Evolutionary conservation across 1,140 invertebrate genomes (phyloP).

Genomic region (Anadara kagoshimensis): DNA sequence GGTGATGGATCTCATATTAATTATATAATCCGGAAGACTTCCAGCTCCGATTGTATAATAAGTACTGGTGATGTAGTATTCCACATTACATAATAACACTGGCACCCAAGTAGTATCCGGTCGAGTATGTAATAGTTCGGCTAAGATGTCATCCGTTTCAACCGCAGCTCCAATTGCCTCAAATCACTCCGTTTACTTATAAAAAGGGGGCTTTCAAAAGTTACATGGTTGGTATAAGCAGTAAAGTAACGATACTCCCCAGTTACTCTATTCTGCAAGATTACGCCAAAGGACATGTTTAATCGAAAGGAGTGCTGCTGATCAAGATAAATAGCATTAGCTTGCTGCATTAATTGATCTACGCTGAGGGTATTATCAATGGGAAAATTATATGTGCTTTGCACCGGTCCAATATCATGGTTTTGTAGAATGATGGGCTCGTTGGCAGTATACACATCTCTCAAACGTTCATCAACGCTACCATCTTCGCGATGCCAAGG

Average conservation of each 20-base stretch:
- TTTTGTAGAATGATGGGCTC: conserved; percentile 10
- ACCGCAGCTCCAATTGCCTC: too few relatives aligned
- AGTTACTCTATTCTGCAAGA: conserved; percentile 18
- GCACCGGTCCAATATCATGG: neutral
- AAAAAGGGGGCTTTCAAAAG: conserved; percentile 17
- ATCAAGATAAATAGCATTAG: conserved; percentile 6
- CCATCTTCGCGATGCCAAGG: too few relatives aligned
- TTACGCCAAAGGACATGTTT: conserved; percentile 16
- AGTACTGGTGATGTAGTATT: too few relatives aligned
- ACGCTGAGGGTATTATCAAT: conserved; percentile 12
- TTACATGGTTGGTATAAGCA: conserved; percentile 3
- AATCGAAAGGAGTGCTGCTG: conserved; percentile 24
- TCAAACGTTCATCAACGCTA: conserved; percentile 6
- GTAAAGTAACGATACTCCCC: conserved; percentile 27
- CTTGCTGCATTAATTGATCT: conserved; percentile 7
- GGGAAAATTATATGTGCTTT: conserved; percentile 21
- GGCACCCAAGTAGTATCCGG: too few relatives aligned
- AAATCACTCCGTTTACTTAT: neutral
- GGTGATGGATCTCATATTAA: too few relatives aligned
- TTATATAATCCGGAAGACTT: too few relatives aligned
- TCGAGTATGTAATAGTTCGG: too few relatives aligned
- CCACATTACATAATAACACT: too few relatives aligned
- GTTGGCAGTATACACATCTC: conserved; percentile 17
- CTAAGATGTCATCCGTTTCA: too few relatives aligned
- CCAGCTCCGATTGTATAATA: too few relatives aligned